Conservation (phyloP, 2,797 vertebrate species). For the Sebastes oblongus region DNA sequence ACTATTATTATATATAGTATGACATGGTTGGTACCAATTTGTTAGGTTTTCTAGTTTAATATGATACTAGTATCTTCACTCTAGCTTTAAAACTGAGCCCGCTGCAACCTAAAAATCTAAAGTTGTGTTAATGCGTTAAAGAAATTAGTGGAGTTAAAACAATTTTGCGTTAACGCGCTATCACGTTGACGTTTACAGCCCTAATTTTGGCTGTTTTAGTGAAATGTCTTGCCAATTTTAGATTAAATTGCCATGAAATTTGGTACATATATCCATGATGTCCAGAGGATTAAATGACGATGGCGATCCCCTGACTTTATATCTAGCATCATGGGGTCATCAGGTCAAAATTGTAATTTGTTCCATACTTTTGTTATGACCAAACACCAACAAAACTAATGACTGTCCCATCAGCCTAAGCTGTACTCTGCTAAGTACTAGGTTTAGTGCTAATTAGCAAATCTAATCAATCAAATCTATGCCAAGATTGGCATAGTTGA, state of each 20-base stretch:
- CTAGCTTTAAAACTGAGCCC: no score
- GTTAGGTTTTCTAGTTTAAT: no score
- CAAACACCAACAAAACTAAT: neutral
- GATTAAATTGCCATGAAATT: neutral
- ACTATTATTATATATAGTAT: no score
- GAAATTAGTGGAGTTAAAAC: no score
- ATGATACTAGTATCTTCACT: no score
- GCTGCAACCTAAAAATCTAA: no score
- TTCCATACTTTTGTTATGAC: neutral
- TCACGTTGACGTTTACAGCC: no score
- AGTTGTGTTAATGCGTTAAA: no score
- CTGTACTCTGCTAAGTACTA: neutral
- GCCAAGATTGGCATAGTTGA: neutral
- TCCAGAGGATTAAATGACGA: neutral
- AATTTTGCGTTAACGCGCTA: no score
- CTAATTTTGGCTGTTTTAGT: no score
- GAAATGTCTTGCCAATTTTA: neutral
- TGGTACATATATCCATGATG: neutral
- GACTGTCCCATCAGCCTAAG: neutral
- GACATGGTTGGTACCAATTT: no score
- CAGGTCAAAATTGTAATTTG: neutral
- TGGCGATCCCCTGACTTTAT: neutral
- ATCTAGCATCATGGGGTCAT: neutral
- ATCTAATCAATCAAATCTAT: neutral
- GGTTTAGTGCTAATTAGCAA: neutral